Base-by-base conservation (phyloP, 92 coral and sea anemone genomes). In the Palythoa grandiflora region DNA sequence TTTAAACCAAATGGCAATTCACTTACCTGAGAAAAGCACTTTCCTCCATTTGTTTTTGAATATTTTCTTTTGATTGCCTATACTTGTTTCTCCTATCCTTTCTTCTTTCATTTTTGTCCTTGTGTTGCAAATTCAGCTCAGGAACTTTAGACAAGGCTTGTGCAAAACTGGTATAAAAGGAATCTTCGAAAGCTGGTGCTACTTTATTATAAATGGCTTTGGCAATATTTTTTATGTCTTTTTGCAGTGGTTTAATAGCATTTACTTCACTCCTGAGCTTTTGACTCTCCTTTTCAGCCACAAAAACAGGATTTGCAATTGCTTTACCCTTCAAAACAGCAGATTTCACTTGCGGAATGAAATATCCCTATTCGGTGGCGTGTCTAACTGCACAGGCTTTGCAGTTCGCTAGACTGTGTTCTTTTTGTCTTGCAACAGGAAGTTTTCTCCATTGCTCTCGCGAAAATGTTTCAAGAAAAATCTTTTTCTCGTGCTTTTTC, bases 21-120 rank as follows among this genome's bases (percentile, higher is more conserved):
- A 80, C 73, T 75, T 86, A 92, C 94, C 92, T 89, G 21, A 88
- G 55, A 79, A 92, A 84, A 78, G 89, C 94, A 55, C 90, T 85
- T 36, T 92, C 94, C 21, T 88, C 74, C 92, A 88, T 88, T 50
- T 91, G 94, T 5, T 70, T 75, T 71, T 91, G 90, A 60, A 88
- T 68, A 39, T 73, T 84, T 39, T 88, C 90, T 50, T 91, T 91
- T 13, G 83, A 53, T 47, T 88, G 73, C 7, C 76, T 78, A 75
- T 84, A 91, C 6, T 68, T 14, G 50, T 85, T 47, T 53, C 92
- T 84, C 74, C 92, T 48, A 20, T 85, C 87, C 57, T 78, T 89
- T 17, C 88, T 73, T 39, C 80, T 83, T 9, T 91, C 86, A 66
- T 59, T 66, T 38, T 15, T 73, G 9, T 84, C 47, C 73, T 89